Evolutionary conservation across 2,888 invertebrate species (phyloP), one percentile per base, ranked within the genome.

Genomic region (Drosophila affinis): DNA sequence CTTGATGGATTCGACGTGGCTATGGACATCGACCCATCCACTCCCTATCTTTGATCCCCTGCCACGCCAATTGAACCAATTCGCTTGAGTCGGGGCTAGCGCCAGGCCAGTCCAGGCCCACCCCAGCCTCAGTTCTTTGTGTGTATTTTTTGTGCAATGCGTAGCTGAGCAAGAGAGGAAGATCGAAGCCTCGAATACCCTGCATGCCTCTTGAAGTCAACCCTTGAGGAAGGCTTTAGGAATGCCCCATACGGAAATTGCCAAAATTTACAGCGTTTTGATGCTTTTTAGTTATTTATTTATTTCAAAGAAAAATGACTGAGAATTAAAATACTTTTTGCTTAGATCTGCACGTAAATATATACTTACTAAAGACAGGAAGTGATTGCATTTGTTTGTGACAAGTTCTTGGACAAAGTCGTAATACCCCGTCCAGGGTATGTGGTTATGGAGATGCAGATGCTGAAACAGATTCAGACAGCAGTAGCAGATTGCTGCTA

Each of bases 401-500:
- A 39, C 39, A 39, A 2, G 6, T 14, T 39, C 14, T 14, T 14
- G 39, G 14, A 39, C 1, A 18, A 6, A 6, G 12, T 18, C 9
- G 24, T 5, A 18, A 18, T 10, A 21, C 27, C 12, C 18, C 47
- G 21, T 18, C 53, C 57, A 27, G 17, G 24, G 14, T n/a, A 29
- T 29, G 12, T 44, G n/a, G 51, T 69, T 52, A 61, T 69, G 32
- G 32, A 60, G 55, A 51, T 59, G 24, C 12, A 65, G 76, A 73
- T 75, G 58, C 55, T 45, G 60, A 67, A 29, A 29, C 29, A 29
- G 7, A 29, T 29, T 9, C 57, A 71, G 14, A 12, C 18, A 67
- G 56, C 49, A 51, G 56, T 67, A 65, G 65, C 57, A 83, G 82
- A 83, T 83, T 87, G 81, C 62, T 45, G 48, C 81, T 71, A 76